These are phyloP conservation scores for Plutomurus gul DNA, from an alignment of 1,140 invertebrate genomes.

Conservation along the genomic window DNA sequence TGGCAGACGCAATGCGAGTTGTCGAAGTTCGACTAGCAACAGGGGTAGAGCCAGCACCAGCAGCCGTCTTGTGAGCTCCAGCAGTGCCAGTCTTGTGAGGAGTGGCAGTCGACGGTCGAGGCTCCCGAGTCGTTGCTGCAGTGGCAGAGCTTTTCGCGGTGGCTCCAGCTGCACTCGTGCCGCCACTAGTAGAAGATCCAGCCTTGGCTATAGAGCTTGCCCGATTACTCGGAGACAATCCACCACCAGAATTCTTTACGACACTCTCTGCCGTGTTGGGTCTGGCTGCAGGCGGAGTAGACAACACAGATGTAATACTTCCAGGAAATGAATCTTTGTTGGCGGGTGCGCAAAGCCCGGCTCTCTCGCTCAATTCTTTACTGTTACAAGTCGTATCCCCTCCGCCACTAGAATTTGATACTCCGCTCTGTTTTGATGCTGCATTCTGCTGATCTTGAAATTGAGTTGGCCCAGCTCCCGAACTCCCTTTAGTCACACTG, in stretches of 20 bases:
- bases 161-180: background rate
- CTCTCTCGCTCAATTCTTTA: background rate
- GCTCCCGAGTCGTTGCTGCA: background rate
- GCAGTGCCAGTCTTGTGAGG: background rate
- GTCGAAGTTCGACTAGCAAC: slow-evolving; percentile 14
- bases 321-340: slow-evolving; percentile 9
- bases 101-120: slow-evolving; percentile 10
- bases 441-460: background rate
- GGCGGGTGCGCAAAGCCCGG: slow-evolving; percentile 6
- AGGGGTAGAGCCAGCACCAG: background rate
- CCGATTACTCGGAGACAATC: background rate
- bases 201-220: background rate
- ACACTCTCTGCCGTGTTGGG: slow-evolving; percentile 12
- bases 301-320: slow-evolving; percentile 7
- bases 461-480: background rate
- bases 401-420: background rate
- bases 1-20: slow-evolving; percentile 19
- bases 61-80: background rate
- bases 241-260: background rate
- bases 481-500: background rate
- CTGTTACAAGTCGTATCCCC: background rate
- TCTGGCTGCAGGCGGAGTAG: slow-evolving; percentile 22
- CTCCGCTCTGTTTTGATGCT: background rate
- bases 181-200: slow-evolving; percentile 1
- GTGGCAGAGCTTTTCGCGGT: background rate